Conservation (phyloP, 2,797 vertebrate genomes). For the Heliangelus exortis region DNA sequence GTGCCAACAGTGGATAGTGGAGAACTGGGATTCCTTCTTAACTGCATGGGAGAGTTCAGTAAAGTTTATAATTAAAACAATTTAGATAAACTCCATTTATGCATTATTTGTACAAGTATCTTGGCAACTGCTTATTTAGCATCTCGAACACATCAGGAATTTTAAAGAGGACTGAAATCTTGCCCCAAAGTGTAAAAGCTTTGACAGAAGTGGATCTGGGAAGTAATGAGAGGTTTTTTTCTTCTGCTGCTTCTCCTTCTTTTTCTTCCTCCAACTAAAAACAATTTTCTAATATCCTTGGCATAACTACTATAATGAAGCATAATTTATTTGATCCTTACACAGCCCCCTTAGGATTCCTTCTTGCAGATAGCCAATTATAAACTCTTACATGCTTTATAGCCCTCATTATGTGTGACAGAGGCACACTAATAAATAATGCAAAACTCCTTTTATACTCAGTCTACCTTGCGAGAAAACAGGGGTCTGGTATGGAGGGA, state of each 20-base stretch:
- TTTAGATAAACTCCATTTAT: conserved; percentile 63
- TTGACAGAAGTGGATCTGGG: conserved; percentile 21
- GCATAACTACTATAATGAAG: conserved; percentile 69
- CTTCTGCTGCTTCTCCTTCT: not conserved
- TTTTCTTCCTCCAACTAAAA: conserved; percentile 59
- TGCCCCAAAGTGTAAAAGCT: not conserved
- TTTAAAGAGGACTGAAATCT: conserved; percentile 33
- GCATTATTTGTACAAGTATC: conserved; percentile 49
- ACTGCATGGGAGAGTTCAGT: conserved; percentile 37
- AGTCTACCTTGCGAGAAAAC: conserved; percentile 57
- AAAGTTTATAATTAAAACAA: conserved; percentile 67
- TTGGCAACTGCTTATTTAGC: conserved; percentile 15
- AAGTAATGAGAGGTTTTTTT: not conserved
- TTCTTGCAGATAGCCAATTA: conserved; percentile 66
- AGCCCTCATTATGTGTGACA: conserved; percentile 60
- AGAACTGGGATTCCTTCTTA: conserved; percentile 47
- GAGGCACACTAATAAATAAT: conserved; percentile 72
- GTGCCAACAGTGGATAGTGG: not conserved
- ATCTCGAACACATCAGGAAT: conserved; percentile 44
- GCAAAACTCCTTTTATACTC: conserved; percentile 38
- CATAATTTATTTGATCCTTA: conserved; percentile 71
- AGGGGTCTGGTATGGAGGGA: not conserved
- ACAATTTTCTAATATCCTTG: conserved; percentile 60
- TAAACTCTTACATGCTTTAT: conserved; percentile 68
- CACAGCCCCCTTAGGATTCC: conserved; percentile 52